These are phyloP conservation scores for Callionymus lyra DNA, from an alignment of 2,113 vertebrate genomes.

Conservation along the genomic window DNA sequence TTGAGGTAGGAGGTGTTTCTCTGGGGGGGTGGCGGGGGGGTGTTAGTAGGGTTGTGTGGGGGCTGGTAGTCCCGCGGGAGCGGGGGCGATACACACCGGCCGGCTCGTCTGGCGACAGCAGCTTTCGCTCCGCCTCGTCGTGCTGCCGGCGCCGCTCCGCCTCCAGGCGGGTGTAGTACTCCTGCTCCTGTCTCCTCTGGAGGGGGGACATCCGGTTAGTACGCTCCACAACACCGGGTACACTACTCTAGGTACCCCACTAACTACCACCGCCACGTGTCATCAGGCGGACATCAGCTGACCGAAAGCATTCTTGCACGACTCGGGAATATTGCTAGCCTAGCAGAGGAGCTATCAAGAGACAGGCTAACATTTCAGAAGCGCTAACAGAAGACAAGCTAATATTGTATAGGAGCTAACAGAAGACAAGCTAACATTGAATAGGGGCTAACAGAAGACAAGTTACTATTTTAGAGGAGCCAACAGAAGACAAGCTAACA, in stretches of 20 bases:
- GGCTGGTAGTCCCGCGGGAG: constrained; percentile 92
- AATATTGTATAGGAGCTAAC: too few species aligned
- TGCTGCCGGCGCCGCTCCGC: constrained; percentile 92
- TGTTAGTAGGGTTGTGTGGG: constrained; percentile 64
- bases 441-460: too few species aligned
- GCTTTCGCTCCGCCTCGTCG: constrained; percentile 86
- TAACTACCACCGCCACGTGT: not conserved
- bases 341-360: too few species aligned
- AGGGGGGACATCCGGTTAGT: constrained; percentile 67
- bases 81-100: constrained; percentile 92
- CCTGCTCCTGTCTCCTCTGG: constrained; percentile 96
- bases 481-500: too few species aligned
- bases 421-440: too few species aligned
- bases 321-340: too few species aligned
- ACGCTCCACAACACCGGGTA: constrained; percentile 34
- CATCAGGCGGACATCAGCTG: not conserved
- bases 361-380: too few species aligned
- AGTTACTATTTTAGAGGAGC: too few species aligned
- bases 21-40: constrained; percentile 91
- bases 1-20: constrained; percentile 98
- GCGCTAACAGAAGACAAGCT: too few species aligned
- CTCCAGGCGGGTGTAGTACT: constrained; percentile 95
- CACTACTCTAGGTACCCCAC: not conserved
- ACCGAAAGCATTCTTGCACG: not conserved
- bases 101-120: constrained; percentile 87